Evolutionary conservation across 2,113 vertebrate species (phyloP).

Genomic region (Podarcis raffonei): DNA sequence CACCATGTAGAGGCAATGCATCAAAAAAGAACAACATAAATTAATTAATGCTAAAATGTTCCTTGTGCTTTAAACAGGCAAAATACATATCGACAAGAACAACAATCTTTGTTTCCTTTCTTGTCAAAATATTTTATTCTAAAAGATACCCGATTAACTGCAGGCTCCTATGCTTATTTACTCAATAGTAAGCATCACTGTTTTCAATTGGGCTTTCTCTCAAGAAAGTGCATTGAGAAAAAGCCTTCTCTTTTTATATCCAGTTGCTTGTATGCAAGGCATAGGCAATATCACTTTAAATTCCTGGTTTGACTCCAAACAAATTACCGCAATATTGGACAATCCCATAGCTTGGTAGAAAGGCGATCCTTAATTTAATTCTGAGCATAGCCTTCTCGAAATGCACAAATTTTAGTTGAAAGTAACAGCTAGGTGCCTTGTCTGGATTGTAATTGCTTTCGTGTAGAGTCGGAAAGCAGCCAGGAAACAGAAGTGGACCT

Average conservation of each 20-base stretch:
- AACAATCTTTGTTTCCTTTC: not conserved
- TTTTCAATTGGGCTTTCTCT: not conserved
- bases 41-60: no score
- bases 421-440: conserved; percentile 2
- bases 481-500: not conserved
- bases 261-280: not conserved
- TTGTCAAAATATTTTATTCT: no score
- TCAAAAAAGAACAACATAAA: no score
- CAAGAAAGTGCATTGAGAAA: not conserved
- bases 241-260: not conserved
- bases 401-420: conserved; percentile 12
- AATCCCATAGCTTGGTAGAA: not conserved
- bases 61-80: not conserved
- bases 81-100: not conserved
- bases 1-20: no score
- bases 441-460: conserved; percentile 1
- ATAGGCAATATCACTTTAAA: not conserved
- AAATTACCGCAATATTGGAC: not conserved
- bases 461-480: conserved; percentile 17
- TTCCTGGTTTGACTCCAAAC: not conserved
- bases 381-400: not conserved
- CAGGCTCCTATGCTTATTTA: no score
- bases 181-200: not conserved
- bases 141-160: no score
- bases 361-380: not conserved